Conservation (phyloP, 2,797 vertebrate genomes). For the Pipistrellus kuhlii region DNA sequence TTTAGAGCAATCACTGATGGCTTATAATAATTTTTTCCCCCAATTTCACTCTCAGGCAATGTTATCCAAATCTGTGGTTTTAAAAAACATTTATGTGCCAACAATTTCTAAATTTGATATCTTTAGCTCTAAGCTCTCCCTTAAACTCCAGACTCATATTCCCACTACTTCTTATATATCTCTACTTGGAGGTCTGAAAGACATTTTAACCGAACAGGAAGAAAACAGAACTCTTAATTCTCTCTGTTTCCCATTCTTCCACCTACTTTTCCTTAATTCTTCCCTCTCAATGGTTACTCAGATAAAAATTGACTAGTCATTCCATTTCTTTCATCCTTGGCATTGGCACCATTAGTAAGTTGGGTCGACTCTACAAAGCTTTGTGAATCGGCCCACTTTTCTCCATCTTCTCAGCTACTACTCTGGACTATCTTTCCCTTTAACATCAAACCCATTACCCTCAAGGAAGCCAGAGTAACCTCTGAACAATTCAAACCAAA, state of each 20-base stretch:
- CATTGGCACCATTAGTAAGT: neutral
- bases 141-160: neutral
- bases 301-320: neutral
- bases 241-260: neutral
- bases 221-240: neutral
- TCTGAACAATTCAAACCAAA: neutral
- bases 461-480: neutral
- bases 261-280: neutral
- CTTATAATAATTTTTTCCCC: neutral
- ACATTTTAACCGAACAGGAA: neutral
- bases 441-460: neutral
- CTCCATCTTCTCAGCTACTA: neutral
- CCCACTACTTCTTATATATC: neutral
- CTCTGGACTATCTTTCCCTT: neutral
- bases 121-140: neutral
- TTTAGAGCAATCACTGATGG: constrained; percentile 42
- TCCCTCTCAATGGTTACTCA: neutral
- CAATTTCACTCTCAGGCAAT: neutral
- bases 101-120: constrained; percentile 1
- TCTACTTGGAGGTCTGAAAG: neutral
- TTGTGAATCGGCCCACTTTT: neutral
- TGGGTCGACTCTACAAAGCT: neutral
- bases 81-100: neutral
- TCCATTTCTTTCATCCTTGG: neutral
- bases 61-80: constrained; percentile 7